These are phyloP conservation scores for Lissonota sp. DNA, from an alignment of 2,888 invertebrate species.

Conservation along the genomic window DNA sequence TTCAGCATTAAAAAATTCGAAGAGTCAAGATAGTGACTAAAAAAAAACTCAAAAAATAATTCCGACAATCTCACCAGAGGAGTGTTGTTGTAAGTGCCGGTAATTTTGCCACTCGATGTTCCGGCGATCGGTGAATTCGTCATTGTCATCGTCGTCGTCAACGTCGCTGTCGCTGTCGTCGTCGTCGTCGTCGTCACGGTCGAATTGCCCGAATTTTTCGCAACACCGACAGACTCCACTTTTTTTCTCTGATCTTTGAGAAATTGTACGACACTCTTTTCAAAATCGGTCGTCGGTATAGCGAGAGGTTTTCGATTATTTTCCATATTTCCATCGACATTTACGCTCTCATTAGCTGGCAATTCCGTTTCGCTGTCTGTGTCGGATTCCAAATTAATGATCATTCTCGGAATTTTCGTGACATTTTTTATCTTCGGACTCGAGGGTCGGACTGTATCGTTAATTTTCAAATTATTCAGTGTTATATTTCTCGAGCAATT, in stretches of 20 bases:
- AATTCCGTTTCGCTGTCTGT: conserved; percentile 78
- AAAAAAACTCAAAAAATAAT: neutral
- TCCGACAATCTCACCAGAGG: conserved; percentile 66
- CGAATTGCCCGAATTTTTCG: conserved; percentile 52
- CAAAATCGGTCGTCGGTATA: conserved; percentile 79
- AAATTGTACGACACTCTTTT: conserved; percentile 80
- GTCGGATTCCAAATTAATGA: conserved; percentile 79
- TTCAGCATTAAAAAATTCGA: too few species aligned
- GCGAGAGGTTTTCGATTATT: conserved; percentile 58
- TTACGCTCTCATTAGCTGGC: conserved; percentile 50
- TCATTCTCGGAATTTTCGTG: conserved; percentile 72
- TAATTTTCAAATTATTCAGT: conserved; percentile 68
- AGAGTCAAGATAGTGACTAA: neutral
- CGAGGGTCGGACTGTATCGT: conserved; percentile 65
- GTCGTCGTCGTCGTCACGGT: conserved; percentile 48
- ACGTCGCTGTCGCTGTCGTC: conserved; percentile 40
- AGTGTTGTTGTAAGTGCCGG: conserved; percentile 62
- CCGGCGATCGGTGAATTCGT: conserved; percentile 30
- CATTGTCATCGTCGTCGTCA: conserved; percentile 48
- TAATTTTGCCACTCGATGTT: conserved; percentile 34
- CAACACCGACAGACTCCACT: conserved; percentile 73
- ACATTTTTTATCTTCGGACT: conserved; percentile 67
- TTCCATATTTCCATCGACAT: too few species aligned
- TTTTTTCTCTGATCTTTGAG: conserved; percentile 78
- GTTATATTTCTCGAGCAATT: conserved; percentile 63